Evolutionary conservation across 2,888 invertebrate species (phyloP).

Genomic region (Campoplex capitator): DNA sequence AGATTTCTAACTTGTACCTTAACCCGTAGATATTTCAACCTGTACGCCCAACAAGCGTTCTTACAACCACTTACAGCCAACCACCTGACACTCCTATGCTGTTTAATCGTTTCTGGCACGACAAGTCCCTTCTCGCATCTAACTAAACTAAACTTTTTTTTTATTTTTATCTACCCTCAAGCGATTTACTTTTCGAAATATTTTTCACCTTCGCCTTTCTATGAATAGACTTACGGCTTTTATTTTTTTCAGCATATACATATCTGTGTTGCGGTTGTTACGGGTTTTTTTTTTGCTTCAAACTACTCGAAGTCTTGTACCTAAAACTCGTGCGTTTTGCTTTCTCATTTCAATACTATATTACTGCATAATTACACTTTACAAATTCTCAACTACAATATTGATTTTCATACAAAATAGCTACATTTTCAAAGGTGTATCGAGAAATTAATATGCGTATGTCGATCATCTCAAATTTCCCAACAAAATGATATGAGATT

Average conservation of each 20-base stretch:
- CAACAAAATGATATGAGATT: not conserved
- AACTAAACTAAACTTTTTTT: slow-evolving; percentile 26
- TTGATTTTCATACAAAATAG: not conserved
- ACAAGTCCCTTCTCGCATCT: slow-evolving; percentile 31
- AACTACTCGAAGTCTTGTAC: not conserved
- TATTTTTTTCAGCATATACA: no score
- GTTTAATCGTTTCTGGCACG: slow-evolving; percentile 51
- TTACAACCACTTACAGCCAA: slow-evolving; percentile 41
- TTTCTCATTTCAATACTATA: not conserved
- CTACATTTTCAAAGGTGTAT: no score
- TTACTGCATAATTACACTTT: not conserved
- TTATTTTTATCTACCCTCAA: not conserved
- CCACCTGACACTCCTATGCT: slow-evolving; percentile 25
- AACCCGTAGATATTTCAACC: slow-evolving; percentile 35
- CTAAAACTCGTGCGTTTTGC: not conserved
- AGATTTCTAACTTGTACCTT: slow-evolving; percentile 66
- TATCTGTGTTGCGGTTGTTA: no score
- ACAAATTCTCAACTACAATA: not conserved
- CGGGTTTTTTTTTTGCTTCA: not conserved
- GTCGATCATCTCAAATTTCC: not conserved
- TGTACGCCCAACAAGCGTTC: slow-evolving; percentile 24
- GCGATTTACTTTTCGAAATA: slow-evolving; percentile 9
- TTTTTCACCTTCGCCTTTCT: slow-evolving; percentile 8
- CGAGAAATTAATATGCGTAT: not conserved
- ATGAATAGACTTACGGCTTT: slow-evolving; percentile 32